Percentiles rank a stretch among this genome's conserved stretches.
phyloP scores from a whole-genome alignment of 1,140 invertebrate genomes.

The Atopsyche davidsoni region DNA sequence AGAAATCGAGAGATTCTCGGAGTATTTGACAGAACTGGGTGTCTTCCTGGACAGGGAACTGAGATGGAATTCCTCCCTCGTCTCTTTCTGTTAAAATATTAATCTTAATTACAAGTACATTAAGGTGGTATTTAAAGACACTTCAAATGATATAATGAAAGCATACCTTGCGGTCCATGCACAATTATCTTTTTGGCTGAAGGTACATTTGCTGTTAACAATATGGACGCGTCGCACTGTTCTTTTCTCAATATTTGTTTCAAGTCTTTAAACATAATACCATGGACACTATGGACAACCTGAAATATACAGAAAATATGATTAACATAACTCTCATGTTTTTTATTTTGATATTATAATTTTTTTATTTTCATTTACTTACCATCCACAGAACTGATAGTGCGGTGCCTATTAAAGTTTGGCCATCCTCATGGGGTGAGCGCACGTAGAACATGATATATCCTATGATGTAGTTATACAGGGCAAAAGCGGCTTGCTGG shows the following conservation, averaged over 20 bases:
- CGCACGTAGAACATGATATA: conserved; percentile 99
- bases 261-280: conserved; percentile 98
- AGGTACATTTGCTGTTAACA: conserved; percentile 97
- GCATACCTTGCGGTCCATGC: conserved; percentile 83
- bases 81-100: conserved; percentile 59
- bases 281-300: conserved; percentile 95
- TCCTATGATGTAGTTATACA: conserved; percentile 99
- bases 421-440: conserved; percentile 88
- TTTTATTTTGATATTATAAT: background rate
- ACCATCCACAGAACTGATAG: conserved; percentile 96
- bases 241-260: conserved; percentile 98
- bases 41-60: conserved; percentile 98
- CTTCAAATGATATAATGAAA: conserved; percentile 5
- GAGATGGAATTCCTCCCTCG: conserved; percentile 92
- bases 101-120: conserved; percentile 5
- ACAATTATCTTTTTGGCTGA: conserved; percentile 99
- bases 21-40: conserved; percentile 96
- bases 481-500: conserved; percentile 95
- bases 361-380: conserved; percentile 31
- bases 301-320: conserved; percentile 38
- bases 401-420: conserved; percentile 88
- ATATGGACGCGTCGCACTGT: conserved; percentile 95
- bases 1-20: conserved; percentile 94
- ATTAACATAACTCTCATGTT: background rate
- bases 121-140: background rate